Percentiles rank a stretch among this genome's conserved stretches.
These are phyloP conservation scores for Amphiduros pacificus DNA, from an alignment of 2,888 invertebrate genomes.

Conservation along the genomic window DNA sequence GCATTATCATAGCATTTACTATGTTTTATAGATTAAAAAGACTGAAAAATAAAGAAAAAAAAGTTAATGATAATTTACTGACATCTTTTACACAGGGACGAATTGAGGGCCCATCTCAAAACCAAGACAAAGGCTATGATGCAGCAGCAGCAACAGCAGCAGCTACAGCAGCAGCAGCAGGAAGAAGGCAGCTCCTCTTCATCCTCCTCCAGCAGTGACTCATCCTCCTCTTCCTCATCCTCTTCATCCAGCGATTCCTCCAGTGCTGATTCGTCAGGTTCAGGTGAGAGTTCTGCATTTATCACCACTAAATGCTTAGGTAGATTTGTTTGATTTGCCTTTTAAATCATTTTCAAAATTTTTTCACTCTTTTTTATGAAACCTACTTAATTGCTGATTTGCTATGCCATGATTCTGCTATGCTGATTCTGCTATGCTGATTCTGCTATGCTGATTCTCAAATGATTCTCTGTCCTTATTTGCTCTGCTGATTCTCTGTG, in stretches of 20 bases:
- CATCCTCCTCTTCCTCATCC: neutral
- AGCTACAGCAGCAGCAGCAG: slow-evolving; percentile 20
- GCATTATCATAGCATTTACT: too few species aligned
- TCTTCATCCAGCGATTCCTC: neutral
- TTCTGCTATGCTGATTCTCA: too few species aligned
- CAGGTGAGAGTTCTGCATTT: slow-evolving; percentile 11
- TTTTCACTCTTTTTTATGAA: neutral
- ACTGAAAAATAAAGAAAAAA: neutral
- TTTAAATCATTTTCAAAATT: neutral
- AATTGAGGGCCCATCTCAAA: slow-evolving; percentile 84
- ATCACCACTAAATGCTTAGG: too few species aligned
- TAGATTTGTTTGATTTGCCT: neutral
- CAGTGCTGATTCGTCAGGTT: slow-evolving; percentile 1
- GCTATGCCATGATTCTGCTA: too few species aligned
- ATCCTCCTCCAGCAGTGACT: slow-evolving; percentile 7
- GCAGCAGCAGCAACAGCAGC: slow-evolving; percentile 37
- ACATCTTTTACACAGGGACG: slow-evolving; percentile 66
- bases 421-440: too few species aligned
- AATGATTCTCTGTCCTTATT: too few species aligned
- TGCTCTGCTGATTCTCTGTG: too few species aligned
- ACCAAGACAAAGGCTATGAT: slow-evolving; percentile 66
- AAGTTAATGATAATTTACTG: neutral
- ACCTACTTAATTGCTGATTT: neutral
- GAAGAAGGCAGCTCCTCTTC: neutral
- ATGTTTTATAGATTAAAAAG: slow-evolving; percentile 16